A percentile compares a stretch with the other conserved stretches of the same genome.
Evolutionary conservation across 2,113 vertebrate species (phyloP).

Genomic region (Corythornis madagascariensis): DNA sequence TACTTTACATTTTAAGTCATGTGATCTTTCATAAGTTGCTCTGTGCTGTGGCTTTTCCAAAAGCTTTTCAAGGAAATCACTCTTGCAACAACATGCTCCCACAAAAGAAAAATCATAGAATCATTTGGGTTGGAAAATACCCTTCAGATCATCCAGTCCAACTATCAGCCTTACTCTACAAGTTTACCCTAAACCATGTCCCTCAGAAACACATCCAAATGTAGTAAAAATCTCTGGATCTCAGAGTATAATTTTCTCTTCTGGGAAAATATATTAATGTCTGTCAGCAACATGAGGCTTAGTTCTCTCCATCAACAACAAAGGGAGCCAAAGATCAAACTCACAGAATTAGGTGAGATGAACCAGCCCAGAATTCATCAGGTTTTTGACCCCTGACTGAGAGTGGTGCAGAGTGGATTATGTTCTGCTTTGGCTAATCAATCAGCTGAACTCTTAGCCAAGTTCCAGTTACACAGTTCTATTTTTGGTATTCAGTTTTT

Average conservation of each 20-base stretch:
- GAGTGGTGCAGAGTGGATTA: not conserved
- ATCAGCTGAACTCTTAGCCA: not conserved
- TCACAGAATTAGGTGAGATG: not conserved
- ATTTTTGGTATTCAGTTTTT: not conserved
- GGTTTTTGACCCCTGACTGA: not conserved
- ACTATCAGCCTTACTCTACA: too few relatives aligned
- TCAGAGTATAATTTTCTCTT: not conserved
- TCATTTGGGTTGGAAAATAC: too few relatives aligned
- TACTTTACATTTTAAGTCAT: not conserved
- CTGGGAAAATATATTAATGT: not conserved
- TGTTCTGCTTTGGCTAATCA: not conserved
- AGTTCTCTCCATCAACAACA: fast-evolving
- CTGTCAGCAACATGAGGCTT: not conserved
- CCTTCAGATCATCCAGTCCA: too few relatives aligned
- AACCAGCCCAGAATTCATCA: not conserved
- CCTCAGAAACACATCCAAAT: too few relatives aligned
- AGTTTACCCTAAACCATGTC: too few relatives aligned
- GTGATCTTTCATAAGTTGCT: not conserved
- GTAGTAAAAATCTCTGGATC: not conserved
- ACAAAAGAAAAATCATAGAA: not conserved
- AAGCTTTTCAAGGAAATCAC: not conserved
- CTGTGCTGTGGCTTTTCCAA: not conserved
- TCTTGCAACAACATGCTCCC: not conserved
- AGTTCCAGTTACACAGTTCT: not conserved
- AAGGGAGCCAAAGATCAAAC: not conserved